Evolutionary conservation across 2,888 invertebrate genomes (phyloP).

Genomic region (Anticlea derivata): DNA sequence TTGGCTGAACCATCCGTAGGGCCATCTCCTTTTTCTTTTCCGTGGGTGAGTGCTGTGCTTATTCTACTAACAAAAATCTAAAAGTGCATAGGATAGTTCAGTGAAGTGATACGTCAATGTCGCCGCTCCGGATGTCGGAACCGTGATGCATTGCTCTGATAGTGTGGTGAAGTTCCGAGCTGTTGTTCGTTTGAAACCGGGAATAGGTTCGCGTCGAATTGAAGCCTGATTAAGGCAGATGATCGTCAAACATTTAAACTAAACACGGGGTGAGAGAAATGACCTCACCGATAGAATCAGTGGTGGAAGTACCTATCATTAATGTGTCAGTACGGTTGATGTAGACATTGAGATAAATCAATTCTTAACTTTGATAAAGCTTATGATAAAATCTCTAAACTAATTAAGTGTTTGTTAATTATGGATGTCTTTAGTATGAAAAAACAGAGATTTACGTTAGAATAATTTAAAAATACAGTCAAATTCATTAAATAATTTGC

Average conservation of each 20-base stretch:
- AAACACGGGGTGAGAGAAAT: slow-evolving; percentile 1
- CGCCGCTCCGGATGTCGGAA: slow-evolving; percentile 43
- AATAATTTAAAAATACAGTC: too few relatives aligned
- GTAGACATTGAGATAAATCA: slow-evolving; percentile 18
- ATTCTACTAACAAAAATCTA: slow-evolving; percentile 51
- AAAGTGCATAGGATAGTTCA: slow-evolving; percentile 47
- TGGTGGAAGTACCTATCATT: slow-evolving; percentile 14
- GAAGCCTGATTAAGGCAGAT: not conserved
- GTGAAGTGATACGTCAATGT: slow-evolving; percentile 71
- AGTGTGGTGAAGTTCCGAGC: slow-evolving; percentile 34
- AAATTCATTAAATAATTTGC: too few relatives aligned
- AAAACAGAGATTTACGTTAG: too few relatives aligned
- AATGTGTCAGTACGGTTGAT: slow-evolving; percentile 9
- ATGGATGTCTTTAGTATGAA: too few relatives aligned
- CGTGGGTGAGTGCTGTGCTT: slow-evolving; percentile 75
- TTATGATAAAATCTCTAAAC: not conserved
- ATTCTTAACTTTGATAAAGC: slow-evolving; percentile 1
- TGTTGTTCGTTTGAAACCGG: slow-evolving; percentile 23
- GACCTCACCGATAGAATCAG: slow-evolving; percentile 27
- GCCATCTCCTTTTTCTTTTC: slow-evolving; percentile 79
- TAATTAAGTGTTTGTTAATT: not conserved
- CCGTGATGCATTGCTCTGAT: slow-evolving; percentile 49
- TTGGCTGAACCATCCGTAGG: slow-evolving; percentile 86
- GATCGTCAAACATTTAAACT: not conserved
- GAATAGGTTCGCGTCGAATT: slow-evolving; percentile 7